Base-by-base conservation (phyloP, 2,888 invertebrate genomes). In the Masnerella sp. region DNA sequence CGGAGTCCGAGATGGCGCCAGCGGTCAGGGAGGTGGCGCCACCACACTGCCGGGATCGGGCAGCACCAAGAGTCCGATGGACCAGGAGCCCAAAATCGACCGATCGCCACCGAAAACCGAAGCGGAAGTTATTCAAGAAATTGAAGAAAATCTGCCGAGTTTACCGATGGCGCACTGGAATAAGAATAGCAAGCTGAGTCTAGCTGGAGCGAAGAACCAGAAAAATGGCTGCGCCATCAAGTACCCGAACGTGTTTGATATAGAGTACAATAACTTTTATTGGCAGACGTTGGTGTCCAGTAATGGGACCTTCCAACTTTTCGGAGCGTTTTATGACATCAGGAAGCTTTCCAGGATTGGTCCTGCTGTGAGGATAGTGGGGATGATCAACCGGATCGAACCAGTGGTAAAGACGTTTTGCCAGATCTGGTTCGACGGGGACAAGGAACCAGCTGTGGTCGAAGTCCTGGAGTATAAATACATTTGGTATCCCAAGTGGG, bases 401-500 rank as follows among this genome's bases (percentile, higher is more conserved):
- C 97, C 96, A 0, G 92, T 91, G 59, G 91, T 94, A 17, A 91
- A 91, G 79, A 96, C 95, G 5, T 94, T 92, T 88, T 96, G 96
- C 87, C 96, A 95, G 87, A 91, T 96, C 79, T 96, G 96, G 96
- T 96, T 94, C 88, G 94, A 95, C 80, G 93, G 93, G 28, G 93
- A 93, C 79, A 93, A 92, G 77, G 94, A 94, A 80, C 95, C 96
- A 0, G 93, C 93, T 20, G 91, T 95, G 18, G 92, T 94, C 11
- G 93, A 94, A 84, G 93, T 93, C 14, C 92, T 95, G 79, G 96
- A 96, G 88, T 96, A 96, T 89, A 96, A 96, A 86, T 96, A 96
- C 87, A 95, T 96, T 79, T 97, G 97, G 97, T 95, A 95, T 87
- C 93, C 93, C 81, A 96, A 96, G 88, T 97, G 96, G 97, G 96